Evolutionary conservation across 2,888 invertebrate genomes (phyloP), one percentile per base, ranked within the genome.

Genomic region (Tryphoninae sp.): DNA sequence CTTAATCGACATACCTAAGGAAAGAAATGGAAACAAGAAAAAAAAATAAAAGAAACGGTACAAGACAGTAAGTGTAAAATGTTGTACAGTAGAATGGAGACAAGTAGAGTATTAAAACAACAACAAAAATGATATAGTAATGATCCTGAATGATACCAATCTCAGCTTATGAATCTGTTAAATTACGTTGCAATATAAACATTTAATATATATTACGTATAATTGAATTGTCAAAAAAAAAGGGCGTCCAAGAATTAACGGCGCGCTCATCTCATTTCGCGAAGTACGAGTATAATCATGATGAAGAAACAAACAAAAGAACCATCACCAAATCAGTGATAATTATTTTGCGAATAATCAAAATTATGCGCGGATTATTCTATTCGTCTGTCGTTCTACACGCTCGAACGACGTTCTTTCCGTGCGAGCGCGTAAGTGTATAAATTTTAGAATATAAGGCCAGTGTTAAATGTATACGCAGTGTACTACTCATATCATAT

Each of bases 381-480:
- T 68, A 75, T 67, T 49, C 33, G 72, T 42, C 59, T 53, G 59
- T 82, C 75, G 77, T 74, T 82, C 53, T 59, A 59, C 61, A 42
- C 26, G 62, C 75, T 80, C 80, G 68, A 59, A 77, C 72, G 78
- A 72, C 71, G 59, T 75, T 45, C 73, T 79, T 76, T 79, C 73
- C 55, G 71, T 67, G 71, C 73, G 80, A 82, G 80, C 79, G 80
- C 83, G 68, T 62, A 83, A 80, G 79, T 84, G 91, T 91, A 91
- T 89, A 91, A 91, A 91, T 90, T 76, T 76, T 91, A 91, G 91
- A 87, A 88, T 91, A 22, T 91, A 91, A 91, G 91, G 91, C 91
- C 91, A 92, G 91, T 91, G 91, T 91, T 91, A 91, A 89, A 89
- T 91, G 91, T 92, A 92, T 92, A 91, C 91, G 92, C 91, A 91